These are phyloP conservation scores for Microtus ochrogaster DNA, from an alignment of 2,113 vertebrate species.

Conservation along the genomic window DNA sequence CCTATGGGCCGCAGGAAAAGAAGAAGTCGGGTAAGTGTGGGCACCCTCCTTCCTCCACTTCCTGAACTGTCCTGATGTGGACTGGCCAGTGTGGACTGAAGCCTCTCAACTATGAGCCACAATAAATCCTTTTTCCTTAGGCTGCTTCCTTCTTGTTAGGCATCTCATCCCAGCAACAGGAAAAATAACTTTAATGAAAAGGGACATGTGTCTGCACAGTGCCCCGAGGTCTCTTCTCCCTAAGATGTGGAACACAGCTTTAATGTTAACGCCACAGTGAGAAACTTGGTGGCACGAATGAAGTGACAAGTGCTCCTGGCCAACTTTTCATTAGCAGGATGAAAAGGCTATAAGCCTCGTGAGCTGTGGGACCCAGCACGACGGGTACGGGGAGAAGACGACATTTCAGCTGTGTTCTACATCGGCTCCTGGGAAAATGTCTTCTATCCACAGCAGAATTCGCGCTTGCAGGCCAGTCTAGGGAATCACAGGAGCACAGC, in stretches of 20 bases:
- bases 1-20: not conserved
- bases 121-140: not conserved
- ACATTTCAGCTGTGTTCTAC: not conserved
- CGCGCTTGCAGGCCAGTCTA: not conserved
- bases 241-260: fast-evolving
- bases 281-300: not conserved
- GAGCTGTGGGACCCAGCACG: not conserved
- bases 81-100: not conserved
- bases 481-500: not conserved
- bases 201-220: fast-evolving
- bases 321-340: not conserved
- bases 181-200: not conserved
- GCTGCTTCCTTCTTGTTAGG: not conserved
- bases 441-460: not conserved
- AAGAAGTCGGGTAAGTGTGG: not conserved
- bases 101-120: not conserved
- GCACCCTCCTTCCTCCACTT: not conserved
- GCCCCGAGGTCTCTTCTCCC: not conserved
- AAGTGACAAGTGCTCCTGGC: not conserved
- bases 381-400: not conserved
- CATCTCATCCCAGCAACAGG: not conserved
- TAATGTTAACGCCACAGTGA: fast-evolving
- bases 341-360: not conserved
- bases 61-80: not conserved
- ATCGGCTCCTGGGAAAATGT: not conserved